These are phyloP conservation scores for Saimiri boliviensis DNA, from an alignment of 2,113 vertebrate genomes.

Conservation along the genomic window DNA sequence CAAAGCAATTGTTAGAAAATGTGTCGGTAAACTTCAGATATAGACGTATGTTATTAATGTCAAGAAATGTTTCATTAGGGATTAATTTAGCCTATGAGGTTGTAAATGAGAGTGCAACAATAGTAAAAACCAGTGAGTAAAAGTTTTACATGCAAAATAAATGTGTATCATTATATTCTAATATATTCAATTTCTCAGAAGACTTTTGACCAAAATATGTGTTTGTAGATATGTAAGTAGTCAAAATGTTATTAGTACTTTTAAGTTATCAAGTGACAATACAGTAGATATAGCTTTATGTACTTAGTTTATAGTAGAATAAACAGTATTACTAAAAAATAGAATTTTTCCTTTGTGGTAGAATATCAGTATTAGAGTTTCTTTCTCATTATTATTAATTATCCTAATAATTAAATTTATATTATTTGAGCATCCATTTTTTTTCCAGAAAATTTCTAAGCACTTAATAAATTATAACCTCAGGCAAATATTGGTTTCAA, in stretches of 20 bases:
- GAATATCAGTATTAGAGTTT: not conserved
- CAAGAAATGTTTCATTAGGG: not conserved
- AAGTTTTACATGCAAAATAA: slow-evolving; percentile 11
- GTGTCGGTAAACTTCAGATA: not conserved
- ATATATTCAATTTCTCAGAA: slow-evolving; percentile 22
- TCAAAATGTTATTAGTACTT: not conserved
- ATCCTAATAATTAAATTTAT: slow-evolving; percentile 14
- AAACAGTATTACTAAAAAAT: not conserved
- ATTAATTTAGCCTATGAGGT: not conserved
- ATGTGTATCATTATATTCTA: not conserved
- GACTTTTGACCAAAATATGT: not conserved
- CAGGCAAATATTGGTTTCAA: not conserved
- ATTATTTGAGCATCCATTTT: not conserved
- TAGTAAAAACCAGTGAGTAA: not conserved
- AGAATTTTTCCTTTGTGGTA: not conserved
- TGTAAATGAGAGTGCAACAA: not conserved
- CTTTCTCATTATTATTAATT: not conserved
- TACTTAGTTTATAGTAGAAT: not conserved
- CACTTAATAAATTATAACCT: slow-evolving; percentile 10
- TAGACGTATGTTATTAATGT: not conserved
- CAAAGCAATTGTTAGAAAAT: not conserved
- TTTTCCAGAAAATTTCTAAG: not conserved
- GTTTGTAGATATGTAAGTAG: not conserved
- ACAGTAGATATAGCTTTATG: not conserved
- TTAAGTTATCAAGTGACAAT: not conserved